phyloP scores from a whole-genome alignment of 2,888 invertebrate species.

The Darwinula stevensoni region DNA sequence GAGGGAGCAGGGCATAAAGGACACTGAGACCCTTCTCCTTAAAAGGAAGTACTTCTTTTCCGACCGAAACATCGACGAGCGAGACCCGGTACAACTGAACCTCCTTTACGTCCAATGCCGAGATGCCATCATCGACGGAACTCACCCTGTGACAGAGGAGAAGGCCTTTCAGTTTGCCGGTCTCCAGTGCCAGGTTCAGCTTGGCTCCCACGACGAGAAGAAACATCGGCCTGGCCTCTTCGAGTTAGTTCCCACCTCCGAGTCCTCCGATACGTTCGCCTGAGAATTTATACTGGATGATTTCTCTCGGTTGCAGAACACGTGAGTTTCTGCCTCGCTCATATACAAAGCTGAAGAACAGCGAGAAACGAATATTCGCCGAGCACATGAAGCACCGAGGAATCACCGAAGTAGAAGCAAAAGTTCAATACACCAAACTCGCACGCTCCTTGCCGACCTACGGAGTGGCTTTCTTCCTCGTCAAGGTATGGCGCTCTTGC shows the following conservation, averaged over 20 bases:
- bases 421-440: slow-evolving; percentile 83
- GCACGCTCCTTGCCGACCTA: slow-evolving; percentile 87
- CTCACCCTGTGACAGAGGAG: slow-evolving; percentile 86
- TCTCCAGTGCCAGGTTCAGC: slow-evolving; percentile 93
- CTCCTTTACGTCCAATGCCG: slow-evolving; percentile 90
- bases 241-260: too few relatives aligned
- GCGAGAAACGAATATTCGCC: slow-evolving; percentile 87
- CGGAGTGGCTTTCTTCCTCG: slow-evolving; percentile 98
- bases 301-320: too few relatives aligned
- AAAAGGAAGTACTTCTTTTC: slow-evolving; percentile 92
- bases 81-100: slow-evolving; percentile 51
- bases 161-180: slow-evolving; percentile 83
- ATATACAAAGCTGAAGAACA: slow-evolving; percentile 71
- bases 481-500: slow-evolving; percentile 55
- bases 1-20: slow-evolving; percentile 85
- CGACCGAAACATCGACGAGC: slow-evolving; percentile 81
- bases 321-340: slow-evolving; percentile 92
- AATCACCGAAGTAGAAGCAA: slow-evolving; percentile 71
- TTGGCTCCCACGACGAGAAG: slow-evolving; percentile 70
- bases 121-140: slow-evolving; percentile 86
- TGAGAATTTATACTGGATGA: too few relatives aligned
- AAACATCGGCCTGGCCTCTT: slow-evolving; percentile 81
- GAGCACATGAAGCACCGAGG: slow-evolving; percentile 59
- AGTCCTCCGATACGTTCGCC: too few relatives aligned
- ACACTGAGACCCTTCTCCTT: slow-evolving; percentile 64